Evolutionary conservation across 30 jellyfish, hydroid and myxozoan genomes (phyloP).

Genomic region (Aurelia sp.): DNA sequence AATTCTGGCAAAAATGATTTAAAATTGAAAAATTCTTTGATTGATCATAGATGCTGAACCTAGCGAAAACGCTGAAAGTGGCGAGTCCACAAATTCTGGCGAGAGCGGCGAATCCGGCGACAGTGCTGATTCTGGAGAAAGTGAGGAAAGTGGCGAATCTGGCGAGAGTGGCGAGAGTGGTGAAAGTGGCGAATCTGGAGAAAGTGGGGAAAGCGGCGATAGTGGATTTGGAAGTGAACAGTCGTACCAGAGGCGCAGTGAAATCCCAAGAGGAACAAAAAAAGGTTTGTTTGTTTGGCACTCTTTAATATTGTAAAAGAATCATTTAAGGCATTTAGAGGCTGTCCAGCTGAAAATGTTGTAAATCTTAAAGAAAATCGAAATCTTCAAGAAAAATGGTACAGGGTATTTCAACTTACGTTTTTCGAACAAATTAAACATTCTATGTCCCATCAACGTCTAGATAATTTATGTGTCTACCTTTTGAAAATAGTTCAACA

Average conservation of each 20-base stretch:
- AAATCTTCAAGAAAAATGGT: too few species aligned
- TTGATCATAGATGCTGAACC: not conserved
- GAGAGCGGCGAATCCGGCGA: conserved; percentile 20
- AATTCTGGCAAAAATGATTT: too few species aligned
- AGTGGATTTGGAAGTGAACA: conserved; percentile 3
- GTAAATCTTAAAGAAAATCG: not conserved
- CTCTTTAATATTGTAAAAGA: not conserved
- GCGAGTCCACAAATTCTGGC: conserved; percentile 2
- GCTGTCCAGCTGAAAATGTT: not conserved
- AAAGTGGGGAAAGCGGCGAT: conserved; percentile 27
- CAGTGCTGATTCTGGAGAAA: conserved; percentile 28
- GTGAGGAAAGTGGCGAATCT: conserved; percentile 39
- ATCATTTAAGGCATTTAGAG: not conserved
- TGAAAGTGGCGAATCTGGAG: conserved; percentile 42
- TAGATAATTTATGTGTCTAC: too few species aligned
- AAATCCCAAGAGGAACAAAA: conserved; percentile 5
- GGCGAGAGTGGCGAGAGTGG: conserved; percentile 25
- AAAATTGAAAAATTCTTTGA: too few species aligned
- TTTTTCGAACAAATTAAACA: too few species aligned
- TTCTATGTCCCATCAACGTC: too few species aligned
- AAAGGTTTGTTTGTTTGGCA: too few species aligned
- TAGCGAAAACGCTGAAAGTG: conserved; percentile 15
- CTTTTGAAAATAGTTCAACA: too few species aligned
- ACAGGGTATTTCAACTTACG: too few species aligned
- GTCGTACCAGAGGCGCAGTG: conserved; percentile 35